A percentile compares a stretch with the other conserved stretches of the same genome.
Conservation (phyloP, 2,888 invertebrate species). For the Pollenia labialis region DNA sequence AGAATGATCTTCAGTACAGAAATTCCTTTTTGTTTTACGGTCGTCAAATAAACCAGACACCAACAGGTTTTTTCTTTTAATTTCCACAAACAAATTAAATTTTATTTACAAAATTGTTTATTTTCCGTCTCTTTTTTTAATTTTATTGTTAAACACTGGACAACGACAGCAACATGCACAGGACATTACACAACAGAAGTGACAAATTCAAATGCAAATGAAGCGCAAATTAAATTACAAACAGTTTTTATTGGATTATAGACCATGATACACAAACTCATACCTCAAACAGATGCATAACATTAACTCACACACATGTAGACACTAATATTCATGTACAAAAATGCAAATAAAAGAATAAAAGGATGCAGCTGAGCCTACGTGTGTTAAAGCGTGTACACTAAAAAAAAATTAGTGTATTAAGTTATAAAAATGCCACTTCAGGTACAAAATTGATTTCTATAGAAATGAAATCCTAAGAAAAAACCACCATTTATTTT, state of each 20-base stretch:
- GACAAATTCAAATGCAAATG: slow-evolving; percentile 84
- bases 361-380: slow-evolving; percentile 68
- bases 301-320: not conserved
- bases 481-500: too few relatives aligned
- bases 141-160: slow-evolving; percentile 70
- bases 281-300: slow-evolving; percentile 10
- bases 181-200: slow-evolving; percentile 76
- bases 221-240: slow-evolving; percentile 85
- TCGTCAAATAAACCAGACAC: slow-evolving; percentile 62
- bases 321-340: slow-evolving; percentile 21
- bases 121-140: slow-evolving; percentile 29
- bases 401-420: not conserved
- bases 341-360: slow-evolving; percentile 47
- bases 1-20: not conserved
- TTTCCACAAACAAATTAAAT: slow-evolving; percentile 54
- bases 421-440: not conserved
- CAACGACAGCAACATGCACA: slow-evolving; percentile 54
- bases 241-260: slow-evolving; percentile 84
- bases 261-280: slow-evolving; percentile 66
- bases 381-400: slow-evolving; percentile 41
- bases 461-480: too few relatives aligned
- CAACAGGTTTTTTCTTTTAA: slow-evolving; percentile 66
- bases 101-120: slow-evolving; percentile 69
- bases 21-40: not conserved
- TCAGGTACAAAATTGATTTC: too few relatives aligned